Evolutionary conservation across 1,140 invertebrate genomes (phyloP), one percentile per base, ranked within the genome.

Genomic region (Philopotamus ludificatus): DNA sequence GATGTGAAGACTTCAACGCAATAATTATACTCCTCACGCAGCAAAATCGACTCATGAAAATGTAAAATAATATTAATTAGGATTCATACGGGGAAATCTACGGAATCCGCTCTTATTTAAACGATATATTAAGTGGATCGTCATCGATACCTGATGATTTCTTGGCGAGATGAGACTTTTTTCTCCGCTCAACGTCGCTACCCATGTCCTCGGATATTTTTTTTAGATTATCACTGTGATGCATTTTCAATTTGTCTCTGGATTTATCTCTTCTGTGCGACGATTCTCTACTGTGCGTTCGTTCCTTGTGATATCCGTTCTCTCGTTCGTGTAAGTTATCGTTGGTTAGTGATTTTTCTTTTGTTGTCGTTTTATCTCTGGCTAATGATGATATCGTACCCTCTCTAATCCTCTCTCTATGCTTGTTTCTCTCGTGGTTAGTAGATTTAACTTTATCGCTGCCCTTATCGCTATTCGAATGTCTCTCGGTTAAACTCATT

Each of bases 401-500:
- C 55, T 70, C 64, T 22, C 39, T 47, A 25, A 61, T 9, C 26
- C 65, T 70, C 20, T 70, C 68, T 55, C 54, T 66, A 1, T 57
- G 60, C 9, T 60, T 55, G 57, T 60, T 66, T 45, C 67, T 63
- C 15, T 69, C 67, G 23, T 51, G 58, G 10, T 26, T 25, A 15
- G 42, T 64, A 8, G 55, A 57, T 45, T 66, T 69, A 3, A 22
- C 47, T 47, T 59, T 63, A 23, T 50, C 50, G 10, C 42, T 45
- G 23, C n/a, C 53, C 34, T 41, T 62, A 15, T 67, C 65, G 57
- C 41, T 67, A 26, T 26, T 54, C 28, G 42, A 44, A 16, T 54
- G 51, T 39, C 49, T 63, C n/a, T 69, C 67, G 51, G 16, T 60
- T 3, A 70, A 21, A 20, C 73, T 77, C 58, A 74, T 73, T 45